Percentiles rank a stretch among this genome's conserved stretches.
phyloP scores from a whole-genome alignment of 2,888 invertebrate genomes.

The Dynastes grantii region DNA sequence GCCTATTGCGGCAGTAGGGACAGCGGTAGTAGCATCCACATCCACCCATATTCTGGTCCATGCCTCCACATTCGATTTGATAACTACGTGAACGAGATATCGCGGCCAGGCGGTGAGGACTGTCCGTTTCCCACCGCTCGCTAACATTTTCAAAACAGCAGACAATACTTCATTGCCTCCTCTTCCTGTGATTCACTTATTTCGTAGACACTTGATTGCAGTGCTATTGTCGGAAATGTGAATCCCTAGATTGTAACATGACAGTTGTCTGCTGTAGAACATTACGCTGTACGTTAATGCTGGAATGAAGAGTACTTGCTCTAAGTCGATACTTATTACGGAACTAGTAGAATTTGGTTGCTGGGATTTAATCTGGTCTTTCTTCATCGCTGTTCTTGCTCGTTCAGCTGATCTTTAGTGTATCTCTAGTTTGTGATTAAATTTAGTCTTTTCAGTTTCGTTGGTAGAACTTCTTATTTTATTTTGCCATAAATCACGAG shows the following conservation, averaged over 20 bases:
- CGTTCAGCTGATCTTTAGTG: not conserved
- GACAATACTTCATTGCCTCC: too few relatives aligned
- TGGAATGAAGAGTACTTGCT: constrained; percentile 13
- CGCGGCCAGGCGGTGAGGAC: too few relatives aligned
- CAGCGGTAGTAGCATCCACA: too few relatives aligned
- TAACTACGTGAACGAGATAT: too few relatives aligned
- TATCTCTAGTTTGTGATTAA: too few relatives aligned
- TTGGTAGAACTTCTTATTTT: not conserved
- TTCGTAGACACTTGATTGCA: not conserved
- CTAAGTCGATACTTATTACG: constrained; percentile 19
- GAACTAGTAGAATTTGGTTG: not conserved
- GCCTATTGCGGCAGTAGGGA: too few relatives aligned
- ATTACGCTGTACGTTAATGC: not conserved
- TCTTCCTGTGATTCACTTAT: too few relatives aligned
- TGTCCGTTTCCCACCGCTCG: too few relatives aligned
- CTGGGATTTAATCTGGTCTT: not conserved
- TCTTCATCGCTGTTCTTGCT: not conserved
- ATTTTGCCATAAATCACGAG: not conserved
- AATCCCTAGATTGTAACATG: constrained; percentile 20
- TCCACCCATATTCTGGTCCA: too few relatives aligned
- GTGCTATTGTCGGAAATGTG: constrained; percentile 20
- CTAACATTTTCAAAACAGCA: too few relatives aligned
- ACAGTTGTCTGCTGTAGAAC: constrained; percentile 22
- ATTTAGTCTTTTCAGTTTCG: not conserved
- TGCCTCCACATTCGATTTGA: too few relatives aligned